Evolutionary conservation across 1,140 invertebrate species (phyloP).

Genomic region (Panulirus ornatus): DNA sequence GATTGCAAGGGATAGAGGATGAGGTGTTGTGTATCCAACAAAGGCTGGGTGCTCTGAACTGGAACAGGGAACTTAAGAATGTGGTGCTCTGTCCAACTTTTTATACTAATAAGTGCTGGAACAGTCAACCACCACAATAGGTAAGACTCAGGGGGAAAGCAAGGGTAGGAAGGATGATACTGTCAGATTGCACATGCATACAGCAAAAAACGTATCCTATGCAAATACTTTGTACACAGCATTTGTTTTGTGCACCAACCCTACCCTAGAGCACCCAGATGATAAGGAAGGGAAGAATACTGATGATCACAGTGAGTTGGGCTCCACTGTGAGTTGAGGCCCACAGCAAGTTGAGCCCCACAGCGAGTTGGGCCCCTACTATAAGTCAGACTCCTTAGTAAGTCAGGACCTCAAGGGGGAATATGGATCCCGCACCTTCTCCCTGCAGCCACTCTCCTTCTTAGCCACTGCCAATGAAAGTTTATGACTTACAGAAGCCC

Average conservation of each 20-base stretch:
- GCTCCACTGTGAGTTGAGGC: slow-evolving; percentile 54
- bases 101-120: slow-evolving; percentile 35
- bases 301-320: slow-evolving; percentile 60
- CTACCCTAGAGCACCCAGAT: slow-evolving; percentile 72
- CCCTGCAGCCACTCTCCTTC: slow-evolving; percentile 42
- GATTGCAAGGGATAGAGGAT: slow-evolving; percentile 53
- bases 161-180: slow-evolving; percentile 45
- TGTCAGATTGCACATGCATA: slow-evolving; percentile 67
- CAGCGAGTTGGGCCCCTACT: slow-evolving; percentile 13
- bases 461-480: slow-evolving; percentile 54
- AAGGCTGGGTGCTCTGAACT: slow-evolving; percentile 67
- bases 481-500: slow-evolving; percentile 67
- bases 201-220: slow-evolving; percentile 65
- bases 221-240: slow-evolving; percentile 71
- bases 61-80: slow-evolving; percentile 53
- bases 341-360: neutral
- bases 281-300: slow-evolving; percentile 69
- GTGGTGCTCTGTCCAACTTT: slow-evolving; percentile 58
- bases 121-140: slow-evolving; percentile 41
- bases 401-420: slow-evolving; percentile 34
- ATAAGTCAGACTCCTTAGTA: slow-evolving; percentile 13
- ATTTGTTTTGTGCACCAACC: slow-evolving; percentile 72
- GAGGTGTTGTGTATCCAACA: slow-evolving; percentile 62
- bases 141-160: slow-evolving; percentile 28
- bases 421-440: slow-evolving; percentile 36